A percentile compares a stretch with the other conserved stretches of the same genome.
Conservation (phyloP, 2,797 vertebrate species). For the Steatocranus sp. region DNA sequence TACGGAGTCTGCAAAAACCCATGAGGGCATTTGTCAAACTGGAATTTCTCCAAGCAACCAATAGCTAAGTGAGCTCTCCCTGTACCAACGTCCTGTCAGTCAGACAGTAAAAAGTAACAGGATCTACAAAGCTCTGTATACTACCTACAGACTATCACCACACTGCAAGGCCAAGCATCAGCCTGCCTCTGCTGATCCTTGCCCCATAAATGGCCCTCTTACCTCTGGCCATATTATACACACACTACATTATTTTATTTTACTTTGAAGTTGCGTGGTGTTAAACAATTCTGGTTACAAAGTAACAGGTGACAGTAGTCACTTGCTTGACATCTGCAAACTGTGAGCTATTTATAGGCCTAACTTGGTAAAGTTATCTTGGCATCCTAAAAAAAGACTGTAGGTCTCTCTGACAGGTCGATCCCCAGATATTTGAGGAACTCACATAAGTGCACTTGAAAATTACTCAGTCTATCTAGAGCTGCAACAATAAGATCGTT, state of each 20-base stretch:
- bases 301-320: background rate
- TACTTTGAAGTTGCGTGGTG: background rate
- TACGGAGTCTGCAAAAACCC: background rate
- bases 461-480: background rate
- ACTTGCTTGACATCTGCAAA: background rate
- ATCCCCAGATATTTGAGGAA: background rate
- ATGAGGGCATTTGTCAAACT: background rate
- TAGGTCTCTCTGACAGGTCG: background rate
- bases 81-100: background rate
- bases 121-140: background rate
- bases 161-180: background rate
- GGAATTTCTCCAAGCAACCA: background rate
- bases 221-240: background rate
- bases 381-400: background rate
- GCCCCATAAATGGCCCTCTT: background rate
- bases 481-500: background rate
- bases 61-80: background rate
- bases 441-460: background rate
- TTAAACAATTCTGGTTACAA: background rate
- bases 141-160: background rate
- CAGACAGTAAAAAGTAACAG: background rate
- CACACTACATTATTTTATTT: background rate
- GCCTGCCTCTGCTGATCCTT: background rate
- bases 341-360: background rate
- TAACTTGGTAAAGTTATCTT: background rate